Conservation (phyloP, 2,888 invertebrate species). For the Brachycybe producta region DNA sequence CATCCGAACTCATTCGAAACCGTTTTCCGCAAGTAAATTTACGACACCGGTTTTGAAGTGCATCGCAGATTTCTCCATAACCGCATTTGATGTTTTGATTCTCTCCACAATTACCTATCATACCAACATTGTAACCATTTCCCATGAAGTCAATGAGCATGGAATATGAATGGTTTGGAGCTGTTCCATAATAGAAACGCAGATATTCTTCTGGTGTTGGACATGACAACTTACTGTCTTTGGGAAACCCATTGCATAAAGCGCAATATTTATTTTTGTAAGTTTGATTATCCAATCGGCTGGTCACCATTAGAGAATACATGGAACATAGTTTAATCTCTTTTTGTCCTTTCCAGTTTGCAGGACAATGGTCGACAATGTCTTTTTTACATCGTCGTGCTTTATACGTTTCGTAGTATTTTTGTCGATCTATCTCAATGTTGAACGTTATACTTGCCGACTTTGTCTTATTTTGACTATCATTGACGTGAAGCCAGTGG, state of each 20-base stretch:
- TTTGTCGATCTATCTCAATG: constrained; percentile 30
- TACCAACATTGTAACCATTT: constrained; percentile 22
- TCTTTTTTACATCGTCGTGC: constrained; percentile 30
- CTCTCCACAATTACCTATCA: constrained; percentile 22
- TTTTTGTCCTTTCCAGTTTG: constrained; percentile 33
- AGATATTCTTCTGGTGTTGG: neutral
- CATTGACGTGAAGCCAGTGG: too few relatives aligned
- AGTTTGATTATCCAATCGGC: constrained; percentile 17
- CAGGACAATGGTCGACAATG: constrained; percentile 30
- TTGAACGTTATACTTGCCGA: constrained; percentile 17
- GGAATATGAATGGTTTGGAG: constrained; percentile 18
- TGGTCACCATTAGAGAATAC: constrained; percentile 35
- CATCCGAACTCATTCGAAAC: constrained; percentile 1
- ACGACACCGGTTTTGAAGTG: constrained; percentile 37
- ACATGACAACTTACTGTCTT: neutral
- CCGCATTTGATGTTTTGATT: constrained; percentile 19
- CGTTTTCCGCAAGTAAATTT: constrained; percentile 4
- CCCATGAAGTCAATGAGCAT: constrained; percentile 34
- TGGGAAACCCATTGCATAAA: constrained; percentile 32
- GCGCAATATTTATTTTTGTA: constrained; percentile 37
- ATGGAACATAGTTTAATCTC: constrained; percentile 32
- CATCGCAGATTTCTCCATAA: constrained; percentile 34
- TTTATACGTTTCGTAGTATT: constrained; percentile 30
- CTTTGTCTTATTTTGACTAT: constrained; percentile 8
- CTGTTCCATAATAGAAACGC: too few relatives aligned